These are phyloP conservation scores for Ophthalmolycus amberensis DNA, from an alignment of 2,113 vertebrate species.

Conservation along the genomic window DNA sequence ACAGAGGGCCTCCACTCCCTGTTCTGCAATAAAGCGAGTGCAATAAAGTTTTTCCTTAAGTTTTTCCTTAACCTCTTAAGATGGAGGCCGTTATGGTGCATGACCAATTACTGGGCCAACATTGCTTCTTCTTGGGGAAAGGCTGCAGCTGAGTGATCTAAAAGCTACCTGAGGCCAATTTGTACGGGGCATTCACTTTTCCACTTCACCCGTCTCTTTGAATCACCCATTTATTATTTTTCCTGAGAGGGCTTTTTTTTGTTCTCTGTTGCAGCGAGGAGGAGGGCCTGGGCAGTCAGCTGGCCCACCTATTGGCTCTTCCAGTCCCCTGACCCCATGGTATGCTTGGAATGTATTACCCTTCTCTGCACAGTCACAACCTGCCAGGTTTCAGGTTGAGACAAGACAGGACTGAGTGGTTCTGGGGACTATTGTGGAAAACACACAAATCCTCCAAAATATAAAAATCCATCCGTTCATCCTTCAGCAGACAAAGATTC, in stretches of 20 bases:
- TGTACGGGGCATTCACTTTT: slow-evolving; percentile 45
- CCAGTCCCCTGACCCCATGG: slow-evolving; percentile 80
- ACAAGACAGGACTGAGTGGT: slow-evolving; percentile 76
- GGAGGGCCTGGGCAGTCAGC: slow-evolving; percentile 72
- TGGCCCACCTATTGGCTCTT: slow-evolving; percentile 81
- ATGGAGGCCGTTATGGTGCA: slow-evolving; percentile 20
- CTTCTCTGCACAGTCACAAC: slow-evolving; percentile 75
- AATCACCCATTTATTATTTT: slow-evolving; percentile 51
- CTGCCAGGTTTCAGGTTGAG: slow-evolving; percentile 85
- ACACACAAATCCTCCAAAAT: slow-evolving; percentile 2
- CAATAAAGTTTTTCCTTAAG: slow-evolving; percentile 44
- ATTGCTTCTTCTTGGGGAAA: slow-evolving; percentile 20
- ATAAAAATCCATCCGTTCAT: not conserved
- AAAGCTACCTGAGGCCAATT: slow-evolving; percentile 69
- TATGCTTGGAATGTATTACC: slow-evolving; percentile 84
- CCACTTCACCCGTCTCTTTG: slow-evolving; percentile 28
- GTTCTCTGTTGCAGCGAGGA: slow-evolving; percentile 60
- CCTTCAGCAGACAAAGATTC: not conserved
- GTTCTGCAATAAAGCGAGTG: slow-evolving; percentile 29
- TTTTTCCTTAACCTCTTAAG: slow-evolving; percentile 31
- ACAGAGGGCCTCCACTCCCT: slow-evolving; percentile 47
- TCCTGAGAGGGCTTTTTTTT: slow-evolving; percentile 61
- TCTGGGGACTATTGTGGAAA: slow-evolving; percentile 21
- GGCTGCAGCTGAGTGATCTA: slow-evolving; percentile 50
- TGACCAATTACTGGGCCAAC: slow-evolving; percentile 21